Base-by-base conservation (phyloP, 1,140 invertebrate species). In the Drosophila nannoptera region DNA sequence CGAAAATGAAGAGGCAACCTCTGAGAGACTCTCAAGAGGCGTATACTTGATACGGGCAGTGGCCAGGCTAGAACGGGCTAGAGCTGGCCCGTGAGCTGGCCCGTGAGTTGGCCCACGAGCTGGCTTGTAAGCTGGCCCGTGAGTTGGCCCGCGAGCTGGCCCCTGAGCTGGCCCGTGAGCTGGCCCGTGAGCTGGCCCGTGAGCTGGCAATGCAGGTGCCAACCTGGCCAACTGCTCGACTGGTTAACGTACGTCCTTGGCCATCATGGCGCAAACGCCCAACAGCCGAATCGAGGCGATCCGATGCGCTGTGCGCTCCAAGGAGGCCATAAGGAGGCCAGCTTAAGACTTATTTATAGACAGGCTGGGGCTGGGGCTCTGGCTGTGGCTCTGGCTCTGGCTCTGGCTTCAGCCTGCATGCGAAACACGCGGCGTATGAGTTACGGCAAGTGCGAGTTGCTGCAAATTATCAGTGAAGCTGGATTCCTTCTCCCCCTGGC, bases 381-480 rank as follows among this genome's bases (percentile, higher is more conserved):
- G n/a, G n/a, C n/a, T 75, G n/a, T n/a, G n/a, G n/a, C 22, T 22
- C 22, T 22, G 22, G 62, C 60, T 75, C 60, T 75, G 75, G 78
- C 78, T 83, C n/a, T n/a, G n/a, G n/a, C n/a, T 75, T 83, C 84
- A 83, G 75, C 78, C 78, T 83, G 75, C 78, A 84, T 83, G 83
- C 71, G 78, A 80, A 66, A 66, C 75, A 83, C 78, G 80, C 80
- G 69, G 78, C 78, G 78, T 84, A 83, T 83, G 78, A 83, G 80
- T 83, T 83, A 83, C 83, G 75, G 61, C 75, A 74, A 83, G 65
- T 82, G 78, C 63, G 56, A 56, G 71, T 58, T 53, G 63, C 52
- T 75, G 64, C 60, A 75, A 68, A 55, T 70, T 73, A 58, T 64
- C 32, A 31, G 49, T 32, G 32, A 52, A 35, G 69, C 12, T 53